Conservation (phyloP, 2,113 vertebrate genomes). For the Naja naja region DNA sequence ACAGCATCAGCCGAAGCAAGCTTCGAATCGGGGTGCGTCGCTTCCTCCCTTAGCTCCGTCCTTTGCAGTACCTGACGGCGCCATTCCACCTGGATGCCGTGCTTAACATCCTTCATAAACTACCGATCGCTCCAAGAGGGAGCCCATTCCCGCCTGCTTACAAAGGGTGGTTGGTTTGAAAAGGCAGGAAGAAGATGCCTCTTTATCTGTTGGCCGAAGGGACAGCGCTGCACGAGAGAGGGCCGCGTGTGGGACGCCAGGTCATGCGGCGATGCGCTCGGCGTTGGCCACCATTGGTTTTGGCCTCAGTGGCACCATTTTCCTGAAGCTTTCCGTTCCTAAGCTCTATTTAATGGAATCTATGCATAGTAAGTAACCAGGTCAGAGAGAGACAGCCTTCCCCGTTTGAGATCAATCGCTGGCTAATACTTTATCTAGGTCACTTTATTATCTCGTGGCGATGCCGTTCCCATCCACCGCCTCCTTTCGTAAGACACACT, state of each 20-base stretch:
- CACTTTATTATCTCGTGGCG: conserved; percentile 87
- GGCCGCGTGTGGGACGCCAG: rapidly evolving
- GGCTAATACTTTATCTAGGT: conserved; percentile 83
- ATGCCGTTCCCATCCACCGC: conserved; percentile 74
- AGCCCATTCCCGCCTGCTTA: background rate
- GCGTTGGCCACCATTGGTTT: conserved; percentile 22
- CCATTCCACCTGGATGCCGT: background rate
- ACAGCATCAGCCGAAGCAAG: background rate
- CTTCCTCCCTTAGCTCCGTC: background rate
- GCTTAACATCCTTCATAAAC: background rate
- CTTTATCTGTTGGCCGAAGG: background rate
- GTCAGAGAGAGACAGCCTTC: conserved; percentile 72
- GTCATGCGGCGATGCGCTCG: background rate
- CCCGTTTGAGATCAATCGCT: conserved; percentile 84
- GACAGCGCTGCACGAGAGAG: background rate
- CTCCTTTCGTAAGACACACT: conserved; percentile 72
- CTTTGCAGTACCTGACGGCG: background rate
- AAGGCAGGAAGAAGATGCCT: background rate
- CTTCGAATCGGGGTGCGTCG: background rate
- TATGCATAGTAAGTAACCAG: conserved; percentile 81
- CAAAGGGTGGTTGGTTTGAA: background rate
- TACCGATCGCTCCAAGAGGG: too few species aligned
- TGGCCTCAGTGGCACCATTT: conserved; percentile 61
- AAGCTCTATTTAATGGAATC: conserved; percentile 86
- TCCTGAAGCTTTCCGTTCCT: conserved; percentile 68